Conservation (phyloP, 2,797 vertebrate genomes). For the Mus caroli region DNA sequence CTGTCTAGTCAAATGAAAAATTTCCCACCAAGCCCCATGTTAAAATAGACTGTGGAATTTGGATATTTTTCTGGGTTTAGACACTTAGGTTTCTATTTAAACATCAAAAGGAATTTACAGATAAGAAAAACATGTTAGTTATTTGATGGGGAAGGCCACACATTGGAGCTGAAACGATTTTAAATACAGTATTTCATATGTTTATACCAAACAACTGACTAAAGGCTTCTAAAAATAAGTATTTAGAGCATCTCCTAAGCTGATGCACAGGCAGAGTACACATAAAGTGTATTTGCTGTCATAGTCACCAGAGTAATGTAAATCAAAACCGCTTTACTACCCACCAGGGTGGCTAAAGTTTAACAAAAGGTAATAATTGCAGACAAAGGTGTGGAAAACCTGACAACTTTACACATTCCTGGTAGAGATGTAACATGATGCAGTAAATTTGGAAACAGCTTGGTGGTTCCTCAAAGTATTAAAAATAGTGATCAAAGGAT, state of each 20-base stretch:
- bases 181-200: conserved; percentile 22
- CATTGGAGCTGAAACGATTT: conserved; percentile 20
- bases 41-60: conserved; percentile 57
- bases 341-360: conserved; percentile 25
- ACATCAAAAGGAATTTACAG: conserved; percentile 46
- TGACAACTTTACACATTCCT: not conserved
- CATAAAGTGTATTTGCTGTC: not conserved
- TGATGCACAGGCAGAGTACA: not conserved
- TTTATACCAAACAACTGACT: conserved; percentile 50
- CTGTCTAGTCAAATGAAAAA: conserved; percentile 9
- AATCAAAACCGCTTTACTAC: not conserved
- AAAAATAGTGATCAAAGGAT: conserved; percentile 24
- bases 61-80: conserved; percentile 40
- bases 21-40: not conserved
- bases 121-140: conserved; percentile 44
- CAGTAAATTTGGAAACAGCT: not conserved
- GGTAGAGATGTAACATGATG: not conserved
- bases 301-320: conserved; percentile 26
- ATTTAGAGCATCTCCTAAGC: conserved; percentile 36
- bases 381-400: not conserved
- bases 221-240: conserved; percentile 54
- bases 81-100: conserved; percentile 64
- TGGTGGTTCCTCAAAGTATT: conserved; percentile 27
- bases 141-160: conserved; percentile 54
- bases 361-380: conserved; percentile 32